A percentile compares a stretch with the other conserved stretches of the same genome.
Conservation (phyloP, 2,888 invertebrate species). For the Lithophane semibrunnea region DNA sequence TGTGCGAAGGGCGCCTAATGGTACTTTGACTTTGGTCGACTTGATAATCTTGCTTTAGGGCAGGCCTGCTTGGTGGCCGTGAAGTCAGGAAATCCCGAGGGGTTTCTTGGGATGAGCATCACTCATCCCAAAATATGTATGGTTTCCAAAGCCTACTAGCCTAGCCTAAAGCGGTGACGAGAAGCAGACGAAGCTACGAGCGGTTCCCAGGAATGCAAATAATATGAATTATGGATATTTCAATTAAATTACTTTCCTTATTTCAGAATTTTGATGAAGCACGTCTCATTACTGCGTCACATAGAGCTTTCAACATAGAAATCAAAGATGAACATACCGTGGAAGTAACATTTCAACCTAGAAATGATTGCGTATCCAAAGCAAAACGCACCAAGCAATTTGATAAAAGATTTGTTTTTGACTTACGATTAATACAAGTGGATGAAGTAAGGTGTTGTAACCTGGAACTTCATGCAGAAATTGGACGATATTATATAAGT, state of each 20-base stretch:
- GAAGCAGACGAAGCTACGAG: not conserved
- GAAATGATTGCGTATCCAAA: constrained; percentile 83
- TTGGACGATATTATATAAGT: constrained; percentile 89
- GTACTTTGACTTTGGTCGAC: constrained; percentile 68
- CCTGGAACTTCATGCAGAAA: constrained; percentile 83
- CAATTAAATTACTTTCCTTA: not conserved
- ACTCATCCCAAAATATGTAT: not conserved
- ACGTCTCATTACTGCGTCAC: constrained; percentile 84
- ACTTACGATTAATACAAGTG: constrained; percentile 82
- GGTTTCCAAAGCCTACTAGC: not conserved
- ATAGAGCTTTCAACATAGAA: constrained; percentile 81
- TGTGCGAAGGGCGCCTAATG: constrained; percentile 78
- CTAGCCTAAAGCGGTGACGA: too few relatives aligned
- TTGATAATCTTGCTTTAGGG: not conserved
- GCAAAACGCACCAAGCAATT: constrained; percentile 74
- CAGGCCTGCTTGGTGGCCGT: not conserved
- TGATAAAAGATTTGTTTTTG: constrained; percentile 83
- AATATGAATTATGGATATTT: not conserved
- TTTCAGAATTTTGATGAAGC: constrained; percentile 85
- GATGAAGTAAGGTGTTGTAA: constrained; percentile 82
- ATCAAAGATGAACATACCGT: constrained; percentile 73
- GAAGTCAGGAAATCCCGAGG: not conserved
- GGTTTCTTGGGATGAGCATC: not conserved
- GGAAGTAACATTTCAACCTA: constrained; percentile 81
- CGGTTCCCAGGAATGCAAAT: constrained; percentile 4